Evolutionary conservation across 2,888 invertebrate genomes (phyloP), one percentile per base, ranked within the genome.

Genomic region (Lissocephala sabroskyi): DNA sequence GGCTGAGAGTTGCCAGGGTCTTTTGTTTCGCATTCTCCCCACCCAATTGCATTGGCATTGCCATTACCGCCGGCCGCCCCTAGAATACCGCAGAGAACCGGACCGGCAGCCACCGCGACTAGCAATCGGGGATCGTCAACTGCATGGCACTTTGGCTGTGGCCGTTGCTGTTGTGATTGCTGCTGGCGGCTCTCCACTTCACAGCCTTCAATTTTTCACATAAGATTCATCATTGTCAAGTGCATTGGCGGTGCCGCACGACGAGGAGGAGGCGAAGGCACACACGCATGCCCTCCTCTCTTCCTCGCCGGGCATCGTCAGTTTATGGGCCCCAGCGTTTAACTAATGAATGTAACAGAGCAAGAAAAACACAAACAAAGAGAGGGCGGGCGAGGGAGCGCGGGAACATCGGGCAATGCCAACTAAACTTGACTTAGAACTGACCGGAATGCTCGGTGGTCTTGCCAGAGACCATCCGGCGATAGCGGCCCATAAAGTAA

Each of bases 301-400:
- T n/a, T n/a, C n/a, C n/a, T n/a, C 30, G 30, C 13, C 23, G 23
- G 3, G n/a, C n/a, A n/a, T 23, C 7, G 23, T 23, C 23, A 7
- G 3, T 23, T 23, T 23, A 23, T 23, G 23, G 7, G 23, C 23
- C 7, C 17, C 39, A 11, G 39, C 19, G 35, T 30, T 30, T 30
- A 30, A 30, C 30, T 30, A 30, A 30, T 30, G 30, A 97, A 97
- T 85, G 97, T 96, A 35, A 23, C 23, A 23, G 4, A 23, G 87
- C 57, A 97, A 87, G 85, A 97, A 97, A 44, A 97, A 45, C 97
- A 88, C 85, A 97, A 97, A 7, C 9, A 7, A 30, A 30, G 30
- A n/a, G 9, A 30, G 30, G 7, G 7, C n/a, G n/a, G n/a, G n/a
- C n/a, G 7, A 23, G 23, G 4, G 7, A 23, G 7, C 23, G 7